Evolutionary conservation across 2,113 vertebrate species (phyloP).

Genomic region (Zosterops hypoxanthus): DNA sequence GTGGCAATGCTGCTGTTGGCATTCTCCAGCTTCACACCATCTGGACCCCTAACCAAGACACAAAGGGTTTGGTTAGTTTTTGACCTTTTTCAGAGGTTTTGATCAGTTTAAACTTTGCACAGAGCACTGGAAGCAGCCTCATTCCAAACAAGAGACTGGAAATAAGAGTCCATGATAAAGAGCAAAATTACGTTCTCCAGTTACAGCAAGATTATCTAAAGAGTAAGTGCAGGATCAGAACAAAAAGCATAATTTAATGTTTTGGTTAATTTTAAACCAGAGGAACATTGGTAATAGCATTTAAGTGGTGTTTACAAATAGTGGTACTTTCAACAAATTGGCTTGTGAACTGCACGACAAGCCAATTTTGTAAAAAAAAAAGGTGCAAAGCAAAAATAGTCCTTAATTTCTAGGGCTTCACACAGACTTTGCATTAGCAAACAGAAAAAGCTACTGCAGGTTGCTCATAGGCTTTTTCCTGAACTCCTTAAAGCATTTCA

Average conservation of each 20-base stretch:
- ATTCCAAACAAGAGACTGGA: not conserved
- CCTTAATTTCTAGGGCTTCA: not conserved
- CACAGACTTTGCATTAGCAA: not conserved
- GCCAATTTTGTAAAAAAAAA: not conserved
- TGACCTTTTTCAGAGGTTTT: not conserved
- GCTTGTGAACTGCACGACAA: not conserved
- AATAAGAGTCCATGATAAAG: not conserved
- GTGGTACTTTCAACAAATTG: not conserved
- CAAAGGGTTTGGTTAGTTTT: not conserved
- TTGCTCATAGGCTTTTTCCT: not conserved
- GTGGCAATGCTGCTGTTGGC: constrained; percentile 86
- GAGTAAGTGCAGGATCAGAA: not conserved
- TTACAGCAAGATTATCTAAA: not conserved
- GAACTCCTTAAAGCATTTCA: not conserved
- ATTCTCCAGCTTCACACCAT: constrained; percentile 90
- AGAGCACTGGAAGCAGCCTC: not conserved
- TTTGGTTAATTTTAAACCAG: not conserved
- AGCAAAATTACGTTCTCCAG: not conserved
- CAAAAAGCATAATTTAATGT: not conserved
- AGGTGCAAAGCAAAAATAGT: not conserved
- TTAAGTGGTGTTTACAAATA: not conserved
- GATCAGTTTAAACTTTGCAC: not conserved
- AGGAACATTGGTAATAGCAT: not conserved
- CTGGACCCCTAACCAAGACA: constrained; percentile 83
- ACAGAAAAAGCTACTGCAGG: not conserved